Evolutionary conservation across 2,113 vertebrate genomes (phyloP).

Genomic region (Melanerpes formicivorus): DNA sequence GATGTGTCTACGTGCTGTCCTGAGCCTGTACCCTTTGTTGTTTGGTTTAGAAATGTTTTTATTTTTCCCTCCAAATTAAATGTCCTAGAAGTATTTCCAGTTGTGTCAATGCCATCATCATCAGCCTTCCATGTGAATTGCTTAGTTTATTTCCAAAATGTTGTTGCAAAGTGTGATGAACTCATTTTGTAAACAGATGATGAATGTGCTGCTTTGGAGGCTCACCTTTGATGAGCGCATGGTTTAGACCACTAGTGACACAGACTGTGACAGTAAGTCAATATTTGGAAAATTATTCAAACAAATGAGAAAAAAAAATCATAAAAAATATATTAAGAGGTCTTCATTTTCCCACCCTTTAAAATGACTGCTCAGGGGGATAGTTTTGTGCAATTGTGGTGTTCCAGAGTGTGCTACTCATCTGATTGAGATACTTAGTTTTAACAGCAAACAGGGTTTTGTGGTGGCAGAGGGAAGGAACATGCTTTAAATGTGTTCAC

Average conservation of each 20-base stretch:
- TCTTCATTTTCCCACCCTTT: neutral
- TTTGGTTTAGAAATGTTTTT: slow-evolving; percentile 28
- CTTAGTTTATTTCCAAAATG: neutral
- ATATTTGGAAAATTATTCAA: neutral
- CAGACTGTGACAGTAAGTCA: neutral
- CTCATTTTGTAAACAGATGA: neutral
- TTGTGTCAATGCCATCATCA: neutral
- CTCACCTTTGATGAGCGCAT: fast-evolving
- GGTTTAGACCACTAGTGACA: neutral
- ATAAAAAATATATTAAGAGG: neutral
- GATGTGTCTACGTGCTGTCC: neutral
- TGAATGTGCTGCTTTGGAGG: neutral
- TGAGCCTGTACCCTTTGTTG: neutral
- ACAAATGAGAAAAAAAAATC: neutral
- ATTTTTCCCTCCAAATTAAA: neutral
- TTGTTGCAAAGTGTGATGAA: neutral
- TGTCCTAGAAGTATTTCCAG: neutral
- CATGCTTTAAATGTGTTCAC: neutral
- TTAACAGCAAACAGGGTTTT: neutral
- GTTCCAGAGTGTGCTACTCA: neutral
- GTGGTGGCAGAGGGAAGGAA: neutral
- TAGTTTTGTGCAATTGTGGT: neutral
- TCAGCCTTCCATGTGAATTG: neutral
- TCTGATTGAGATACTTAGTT: neutral
- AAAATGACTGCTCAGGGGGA: neutral